phyloP scores from a whole-genome alignment of 2,888 invertebrate genomes.

The Muscina levida region DNA sequence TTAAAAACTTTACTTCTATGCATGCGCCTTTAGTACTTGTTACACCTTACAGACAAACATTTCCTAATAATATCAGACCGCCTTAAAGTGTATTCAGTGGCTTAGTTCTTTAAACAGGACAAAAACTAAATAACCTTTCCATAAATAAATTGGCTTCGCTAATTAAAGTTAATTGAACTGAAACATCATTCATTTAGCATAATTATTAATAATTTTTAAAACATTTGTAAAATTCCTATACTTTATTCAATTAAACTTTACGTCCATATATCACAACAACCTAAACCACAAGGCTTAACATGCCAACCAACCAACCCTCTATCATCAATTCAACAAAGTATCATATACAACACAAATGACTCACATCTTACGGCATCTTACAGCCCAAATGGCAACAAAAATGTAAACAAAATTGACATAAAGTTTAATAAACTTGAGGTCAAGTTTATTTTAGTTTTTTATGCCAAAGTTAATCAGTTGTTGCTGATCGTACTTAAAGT shows the following conservation, averaged over 20 bases:
- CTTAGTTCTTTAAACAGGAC: no score
- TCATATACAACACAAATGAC: conserved; percentile 1
- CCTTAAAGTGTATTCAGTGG: no score
- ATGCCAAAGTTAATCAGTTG: conserved; percentile 42
- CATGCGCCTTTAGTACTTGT: no score
- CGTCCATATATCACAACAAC: neutral
- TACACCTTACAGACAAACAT: no score
- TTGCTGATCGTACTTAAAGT: conserved; percentile 24
- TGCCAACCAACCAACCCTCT: neutral
- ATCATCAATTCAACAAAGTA: neutral
- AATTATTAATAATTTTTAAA: no score
- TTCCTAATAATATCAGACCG: no score
- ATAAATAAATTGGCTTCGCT: no score
- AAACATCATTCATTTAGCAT: no score
- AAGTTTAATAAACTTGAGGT: conserved; percentile 54
- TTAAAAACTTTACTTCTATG: no score
- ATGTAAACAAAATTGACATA: conserved; percentile 24
- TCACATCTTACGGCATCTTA: neutral
- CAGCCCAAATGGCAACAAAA: neutral
- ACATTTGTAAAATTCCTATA: no score
- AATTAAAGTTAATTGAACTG: no score
- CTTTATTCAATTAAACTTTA: neutral
- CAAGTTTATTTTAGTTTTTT: conserved; percentile 51
- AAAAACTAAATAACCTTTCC: no score
- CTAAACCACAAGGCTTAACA: conserved; percentile 5